phyloP scores from a whole-genome alignment of 2,113 vertebrate genomes.

The Lagopus muta region DNA sequence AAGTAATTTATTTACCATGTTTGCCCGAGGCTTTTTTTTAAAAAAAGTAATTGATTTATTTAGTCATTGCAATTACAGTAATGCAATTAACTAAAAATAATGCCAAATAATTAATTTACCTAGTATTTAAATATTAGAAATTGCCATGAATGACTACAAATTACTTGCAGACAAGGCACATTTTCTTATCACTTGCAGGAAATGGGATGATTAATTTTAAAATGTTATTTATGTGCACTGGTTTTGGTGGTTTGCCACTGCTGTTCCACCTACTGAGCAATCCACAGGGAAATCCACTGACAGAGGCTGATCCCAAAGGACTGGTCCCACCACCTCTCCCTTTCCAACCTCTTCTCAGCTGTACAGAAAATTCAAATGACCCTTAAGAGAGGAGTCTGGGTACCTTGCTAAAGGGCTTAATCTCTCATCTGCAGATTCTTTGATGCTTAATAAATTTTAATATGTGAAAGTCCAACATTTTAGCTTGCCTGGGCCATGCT shows the following conservation, averaged over 20 bases:
- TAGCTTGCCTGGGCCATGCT: too few species aligned
- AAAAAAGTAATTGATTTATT: slow-evolving; percentile 17
- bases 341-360: neutral
- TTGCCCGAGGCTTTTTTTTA: neutral
- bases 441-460: neutral
- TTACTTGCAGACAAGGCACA: slow-evolving; percentile 13
- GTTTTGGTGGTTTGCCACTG: neutral
- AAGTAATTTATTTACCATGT: slow-evolving; percentile 37
- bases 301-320: neutral
- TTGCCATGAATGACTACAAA: slow-evolving; percentile 38
- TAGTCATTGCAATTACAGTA: slow-evolving; percentile 31
- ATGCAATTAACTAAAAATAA: slow-evolving; percentile 46
- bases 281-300: neutral
- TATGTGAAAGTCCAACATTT: too few species aligned
- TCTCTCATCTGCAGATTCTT: neutral
- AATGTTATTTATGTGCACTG: neutral
- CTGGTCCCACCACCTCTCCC: neutral
- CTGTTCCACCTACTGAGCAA: neutral
- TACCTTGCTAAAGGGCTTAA: neutral
- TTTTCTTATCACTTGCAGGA: slow-evolving; percentile 56
- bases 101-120: slow-evolving; percentile 48
- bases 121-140: slow-evolving; percentile 40
- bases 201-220: slow-evolving; percentile 37
- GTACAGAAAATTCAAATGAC: rapidly evolving
- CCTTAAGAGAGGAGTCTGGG: neutral